phyloP scores from a whole-genome alignment of 2,797 vertebrate species.

The Pampus argenteus region DNA sequence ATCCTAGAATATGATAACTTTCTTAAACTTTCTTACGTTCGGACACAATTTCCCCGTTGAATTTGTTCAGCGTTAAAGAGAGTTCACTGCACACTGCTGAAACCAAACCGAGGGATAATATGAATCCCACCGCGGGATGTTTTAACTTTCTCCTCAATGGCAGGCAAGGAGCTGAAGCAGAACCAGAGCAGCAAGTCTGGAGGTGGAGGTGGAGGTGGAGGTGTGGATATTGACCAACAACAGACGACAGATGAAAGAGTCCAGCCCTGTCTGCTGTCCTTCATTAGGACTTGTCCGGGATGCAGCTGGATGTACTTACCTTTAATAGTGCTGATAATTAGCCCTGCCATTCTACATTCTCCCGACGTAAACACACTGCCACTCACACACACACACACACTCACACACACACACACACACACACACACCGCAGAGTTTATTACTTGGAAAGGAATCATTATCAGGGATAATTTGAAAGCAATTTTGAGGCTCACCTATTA shows the following conservation, averaged over 20 bases:
- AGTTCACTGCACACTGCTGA: constrained; percentile 2
- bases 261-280: constrained; percentile 81
- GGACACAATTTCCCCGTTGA: too few relatives aligned
- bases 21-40: not conserved
- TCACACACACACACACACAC: constrained; percentile 46
- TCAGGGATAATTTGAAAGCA: constrained; percentile 87
- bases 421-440: constrained; percentile 72
- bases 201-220: too few relatives aligned
- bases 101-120: constrained; percentile 29
- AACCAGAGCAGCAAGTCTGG: constrained; percentile 30
- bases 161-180: constrained; percentile 23
- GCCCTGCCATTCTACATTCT: constrained; percentile 81
- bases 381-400: constrained; percentile 61
- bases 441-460: constrained; percentile 85
- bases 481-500: constrained; percentile 88
- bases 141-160: constrained; percentile 39
- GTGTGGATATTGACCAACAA: constrained; percentile 76
- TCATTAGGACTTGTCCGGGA: constrained; percentile 81
- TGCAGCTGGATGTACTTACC: constrained; percentile 87
- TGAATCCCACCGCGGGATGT: constrained; percentile 14
- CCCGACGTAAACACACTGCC: constrained; percentile 83
- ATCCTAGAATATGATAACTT: constrained; percentile 2
- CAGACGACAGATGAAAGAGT: constrained; percentile 83
- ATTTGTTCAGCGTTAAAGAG: not conserved
- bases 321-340: constrained; percentile 88